Percentiles rank a stretch among this genome's conserved stretches.
Evolutionary conservation across 2,113 vertebrate species (phyloP).

Genomic region (Chaenocephalus aceratus): DNA sequence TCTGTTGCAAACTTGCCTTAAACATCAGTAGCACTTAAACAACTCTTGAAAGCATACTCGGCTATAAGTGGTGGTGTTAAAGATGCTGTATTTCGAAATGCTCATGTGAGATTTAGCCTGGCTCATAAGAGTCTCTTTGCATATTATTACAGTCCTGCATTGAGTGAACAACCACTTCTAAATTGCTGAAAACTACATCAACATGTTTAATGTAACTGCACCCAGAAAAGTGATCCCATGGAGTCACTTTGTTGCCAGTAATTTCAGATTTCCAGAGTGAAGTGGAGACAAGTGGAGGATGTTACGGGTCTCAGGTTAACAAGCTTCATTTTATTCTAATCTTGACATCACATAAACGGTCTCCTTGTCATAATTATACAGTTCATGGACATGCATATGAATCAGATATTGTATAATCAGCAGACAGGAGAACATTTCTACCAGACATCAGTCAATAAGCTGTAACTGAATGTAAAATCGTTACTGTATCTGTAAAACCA

Average conservation of each 20-base stretch:
- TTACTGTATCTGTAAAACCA: neutral
- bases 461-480: neutral
- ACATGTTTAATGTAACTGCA: neutral
- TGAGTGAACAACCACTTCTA: neutral
- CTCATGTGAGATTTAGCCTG: neutral
- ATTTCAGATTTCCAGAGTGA: neutral
- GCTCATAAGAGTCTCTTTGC: neutral
- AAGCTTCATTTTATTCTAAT: neutral
- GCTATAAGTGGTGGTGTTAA: slow-evolving; percentile 10
- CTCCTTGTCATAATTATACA: slow-evolving; percentile 3
- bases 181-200: neutral
- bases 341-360: neutral
- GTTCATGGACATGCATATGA: neutral
- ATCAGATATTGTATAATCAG: neutral
- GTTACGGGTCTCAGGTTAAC: neutral
- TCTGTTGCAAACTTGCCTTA: slow-evolving; percentile 28
- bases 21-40: neutral
- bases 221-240: neutral
- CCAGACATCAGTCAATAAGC: slow-evolving; percentile 3
- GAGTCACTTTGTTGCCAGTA: neutral
- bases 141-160: neutral
- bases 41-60: slow-evolving; percentile 11
- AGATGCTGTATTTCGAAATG: slow-evolving; percentile 17
- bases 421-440: neutral
- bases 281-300: neutral